Base-by-base conservation (phyloP, 2,888 invertebrate genomes). In the Rhimphoctona megacephalus region DNA sequence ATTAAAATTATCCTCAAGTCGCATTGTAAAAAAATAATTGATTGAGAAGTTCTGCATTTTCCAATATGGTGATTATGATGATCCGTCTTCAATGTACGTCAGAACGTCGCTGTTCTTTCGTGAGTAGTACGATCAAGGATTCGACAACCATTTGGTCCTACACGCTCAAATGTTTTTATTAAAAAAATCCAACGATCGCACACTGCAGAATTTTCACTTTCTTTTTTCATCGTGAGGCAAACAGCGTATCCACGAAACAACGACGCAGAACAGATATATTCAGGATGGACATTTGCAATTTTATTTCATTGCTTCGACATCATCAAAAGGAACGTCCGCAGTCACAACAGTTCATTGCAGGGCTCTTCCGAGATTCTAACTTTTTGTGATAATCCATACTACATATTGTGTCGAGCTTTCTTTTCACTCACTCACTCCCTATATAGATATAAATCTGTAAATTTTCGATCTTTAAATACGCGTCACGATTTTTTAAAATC, bases 21-120 rank as follows among this genome's bases (percentile, higher is more conserved):
- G 30, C 30, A 61, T 30, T 61, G 17, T 7, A 17, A 61, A 17
- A 25, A 57, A 57, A 25, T 1, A 39, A 61, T 30, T 69, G 22
- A 69, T 49, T 22, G 30, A 46, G 70, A 8, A 66, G 36, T 39
- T 19, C 33, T 19, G 49, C 22, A 70, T 49, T 70, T 19, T 70
- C 70, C 70, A 70, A 70, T 49, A 70, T 70, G 70, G 70, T 70
- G 70, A 49, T 49, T 25, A 46, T 49, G 70, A 49, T 39, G 4
- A 36, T 46, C 25, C 73, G 52, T 54, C 54, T 73, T 73, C 30
- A 17, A 39, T 54, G 49, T 49, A 11, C 33, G 49, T 61, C 61
- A 30, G 30, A 61, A 61, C 61, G 61, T 4, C 54, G 36, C 52
- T 54, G n/a, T 73, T 54, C n/a, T 73, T 36, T 72, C n/a, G 46